A percentile compares a stretch with the other conserved stretches of the same genome.
Conservation (phyloP, 2,797 vertebrate genomes). For the Huso huso region DNA sequence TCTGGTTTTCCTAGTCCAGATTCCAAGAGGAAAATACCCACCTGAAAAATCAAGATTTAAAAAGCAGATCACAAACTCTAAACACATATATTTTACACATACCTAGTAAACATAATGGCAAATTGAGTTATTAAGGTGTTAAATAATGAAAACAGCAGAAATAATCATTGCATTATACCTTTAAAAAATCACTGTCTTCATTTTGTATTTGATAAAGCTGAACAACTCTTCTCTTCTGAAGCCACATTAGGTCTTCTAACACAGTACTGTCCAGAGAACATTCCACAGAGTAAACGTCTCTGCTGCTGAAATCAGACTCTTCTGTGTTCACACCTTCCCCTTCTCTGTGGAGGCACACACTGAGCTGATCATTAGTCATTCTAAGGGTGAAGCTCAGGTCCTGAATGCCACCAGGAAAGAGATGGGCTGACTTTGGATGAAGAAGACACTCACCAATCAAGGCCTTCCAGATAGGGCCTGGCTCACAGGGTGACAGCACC, state of each 20-base stretch:
- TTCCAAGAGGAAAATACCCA: constrained; percentile 86
- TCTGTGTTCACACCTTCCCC: constrained; percentile 39
- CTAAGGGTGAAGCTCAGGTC: constrained; percentile 60
- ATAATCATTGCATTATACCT: constrained; percentile 53
- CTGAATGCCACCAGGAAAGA: constrained; percentile 40
- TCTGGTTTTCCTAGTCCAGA: constrained; percentile 76
- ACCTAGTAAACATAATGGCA: background rate
- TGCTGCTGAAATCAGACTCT: constrained; percentile 24
- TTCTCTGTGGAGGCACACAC: constrained; percentile 54
- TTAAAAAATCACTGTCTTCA: constrained; percentile 50
- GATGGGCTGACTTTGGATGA: constrained; percentile 40
- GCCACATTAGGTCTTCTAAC: constrained; percentile 83
- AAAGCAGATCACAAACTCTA: background rate
- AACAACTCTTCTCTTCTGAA: constrained; percentile 84
- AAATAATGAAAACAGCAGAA: background rate
- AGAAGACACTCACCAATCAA: constrained; percentile 77
- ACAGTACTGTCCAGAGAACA: constrained; percentile 60
- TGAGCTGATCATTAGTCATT: constrained; percentile 57
- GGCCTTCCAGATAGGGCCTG: constrained; percentile 65
- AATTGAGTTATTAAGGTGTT: background rate
- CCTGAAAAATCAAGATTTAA: constrained; percentile 46
- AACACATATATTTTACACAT: background rate
- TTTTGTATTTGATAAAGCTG: constrained; percentile 68
- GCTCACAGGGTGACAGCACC: constrained; percentile 44
- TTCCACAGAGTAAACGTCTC: constrained; percentile 49